Base-by-base conservation (phyloP, 2,113 vertebrate species). In the Miniopterus natalensis region DNA sequence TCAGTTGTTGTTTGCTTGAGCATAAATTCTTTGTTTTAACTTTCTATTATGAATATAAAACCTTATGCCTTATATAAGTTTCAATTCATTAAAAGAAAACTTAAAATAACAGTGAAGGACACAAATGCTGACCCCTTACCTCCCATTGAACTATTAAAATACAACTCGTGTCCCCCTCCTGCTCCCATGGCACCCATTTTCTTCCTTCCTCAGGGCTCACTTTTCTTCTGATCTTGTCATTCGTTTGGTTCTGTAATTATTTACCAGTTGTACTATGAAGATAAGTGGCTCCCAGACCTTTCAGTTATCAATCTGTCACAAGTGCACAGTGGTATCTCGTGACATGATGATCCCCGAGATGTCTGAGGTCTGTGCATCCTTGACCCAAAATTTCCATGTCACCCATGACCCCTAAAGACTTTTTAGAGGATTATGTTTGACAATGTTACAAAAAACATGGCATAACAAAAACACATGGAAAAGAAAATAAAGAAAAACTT, bases 261-360 rank as follows among this genome's bases (percentile, higher is more conserved):
- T 96, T 77, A 97, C 94, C 92, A 75, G 20, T 27, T 20, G 27
- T 81, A 51, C 45, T 80, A 25, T 45, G 96, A 93, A 95, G 96
- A 65, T 13, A 45, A 92, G 78, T 68, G 95, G 95, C 92, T 95
- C 96, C 90, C 95, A 97, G 94, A 97, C 92, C 86, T 97, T 97
- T 97, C 96, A 96, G 97, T 97, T 97, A 97, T 96, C 96, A 96
- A 95, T 97, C 96, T 97, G 96, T 97, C 97, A 97, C 96, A 97
- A 97, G 96, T 36, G 89, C 92, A 86, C 94, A 94, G 79, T 89
- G 83, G 80, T 95, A 93, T 91, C 95, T 96, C 68, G 87, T 97
- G 95, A 97, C 96, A 97, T 75, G 96, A 97, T 97, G 95, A 97
- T 96, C 96, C 96, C 96, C 93, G 91, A 97, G 95, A 97, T 77